These are phyloP conservation scores for Amia ocellicauda DNA, from an alignment of 2,113 vertebrate species.

Conservation along the genomic window DNA sequence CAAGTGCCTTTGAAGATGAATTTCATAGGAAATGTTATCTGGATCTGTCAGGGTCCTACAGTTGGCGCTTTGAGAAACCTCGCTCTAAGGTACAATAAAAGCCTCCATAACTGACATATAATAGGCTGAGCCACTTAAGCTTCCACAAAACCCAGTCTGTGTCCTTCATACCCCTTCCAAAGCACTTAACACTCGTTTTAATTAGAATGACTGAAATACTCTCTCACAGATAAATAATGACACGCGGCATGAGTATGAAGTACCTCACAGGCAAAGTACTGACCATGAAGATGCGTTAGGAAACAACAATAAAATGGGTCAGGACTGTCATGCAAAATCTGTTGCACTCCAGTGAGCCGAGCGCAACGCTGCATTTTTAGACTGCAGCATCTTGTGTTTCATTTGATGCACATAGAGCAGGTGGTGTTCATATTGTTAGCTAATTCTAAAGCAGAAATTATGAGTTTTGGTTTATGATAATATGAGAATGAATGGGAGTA, in stretches of 20 bases:
- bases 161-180: neutral
- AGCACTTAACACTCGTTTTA: neutral
- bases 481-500: too few relatives aligned
- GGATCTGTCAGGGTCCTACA: neutral
- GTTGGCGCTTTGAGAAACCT: neutral
- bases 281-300: neutral
- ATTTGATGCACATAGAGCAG: neutral
- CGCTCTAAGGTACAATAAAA: neutral
- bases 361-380: neutral
- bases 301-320: constrained; percentile 10
- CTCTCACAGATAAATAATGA: constrained; percentile 8
- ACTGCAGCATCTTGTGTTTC: neutral
- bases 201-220: neutral
- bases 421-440: too few relatives aligned
- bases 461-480: too few relatives aligned
- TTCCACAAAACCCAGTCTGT: neutral
- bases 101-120: neutral
- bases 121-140: neutral
- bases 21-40: neutral
- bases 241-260: constrained; percentile 1
- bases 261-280: constrained; percentile 7
- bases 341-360: neutral
- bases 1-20: neutral
- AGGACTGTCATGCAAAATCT: constrained; percentile 13
- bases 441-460: too few relatives aligned